Evolutionary conservation across 2,888 invertebrate genomes (phyloP), one percentile per base, ranked within the genome.

Genomic region (Dorcus parallelipipedus): DNA sequence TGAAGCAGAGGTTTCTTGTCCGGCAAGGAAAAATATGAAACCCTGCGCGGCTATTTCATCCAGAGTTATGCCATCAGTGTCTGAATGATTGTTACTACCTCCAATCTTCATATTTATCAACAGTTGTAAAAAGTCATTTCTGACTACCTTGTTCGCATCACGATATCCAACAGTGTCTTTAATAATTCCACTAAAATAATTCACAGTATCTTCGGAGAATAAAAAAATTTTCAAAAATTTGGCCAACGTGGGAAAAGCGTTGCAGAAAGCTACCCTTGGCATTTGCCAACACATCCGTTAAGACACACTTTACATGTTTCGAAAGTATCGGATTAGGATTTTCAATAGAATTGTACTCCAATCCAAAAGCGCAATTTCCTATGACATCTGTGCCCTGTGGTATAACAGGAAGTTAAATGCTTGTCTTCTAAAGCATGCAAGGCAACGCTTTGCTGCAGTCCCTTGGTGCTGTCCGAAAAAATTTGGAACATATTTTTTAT

Each of bases 1-100:
- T 0, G 75, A 69, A 2, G 78, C 68, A 0, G 76, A 75, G 0
- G 78, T 77, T 60, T 78, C 78, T 52, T 74, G 78, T 3, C 78
- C 78, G 20, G 75, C 79, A 10, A 71, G 14, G 39, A 67, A 71
- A 40, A 74, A 73, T 0, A 72, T 48, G 4, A 57, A 71, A 4
- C 71, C 67, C 51, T 75, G 75, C 0, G 75, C 73, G 0, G 68
- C 69, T 14, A 66, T 68, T 58, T 72, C 69, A n/a, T 67, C 8
- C 1, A 66, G 47, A 3, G 67, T 69, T 14, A 56, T n/a, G 0
- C 20, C 20, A 9, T 45, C 20, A 7, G 10, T n/a, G 33, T 26
- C 26, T 7, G 26, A 17, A 23, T 49, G n/a, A 3, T 20, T 20
- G 20, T 2, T 14, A 14, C 14, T 14, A 14, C 14, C 20, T 20